Base-by-base conservation (phyloP, 2,888 invertebrate species). In the Drosophila macrothrix region DNA sequence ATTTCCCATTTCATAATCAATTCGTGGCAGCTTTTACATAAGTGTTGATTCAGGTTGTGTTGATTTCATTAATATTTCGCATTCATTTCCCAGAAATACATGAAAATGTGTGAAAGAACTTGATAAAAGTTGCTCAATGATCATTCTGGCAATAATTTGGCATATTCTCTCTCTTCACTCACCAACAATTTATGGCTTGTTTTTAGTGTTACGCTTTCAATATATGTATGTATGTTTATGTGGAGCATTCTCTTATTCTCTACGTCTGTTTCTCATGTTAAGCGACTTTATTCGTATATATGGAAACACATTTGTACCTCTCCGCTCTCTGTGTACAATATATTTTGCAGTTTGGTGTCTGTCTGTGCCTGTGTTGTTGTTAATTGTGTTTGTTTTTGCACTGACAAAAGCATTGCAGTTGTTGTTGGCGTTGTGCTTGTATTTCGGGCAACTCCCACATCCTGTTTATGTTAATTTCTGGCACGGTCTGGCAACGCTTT, bases 401-500 rank as follows among this genome's bases (percentile, higher is more conserved):
- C 66, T 43, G 67, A 50, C 54, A 63, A 64, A 55, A 56, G 50
- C 54, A 54, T 75, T 63, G 62, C 58, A 64, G 55, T 78, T 78
- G 74, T 78, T 82, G 70, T 25, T 25, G 46, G 14, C 22, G 22
- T 1, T 46, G 14, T 46, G 46, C 46, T 46, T 46, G 46, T 46
- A 46, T 25, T 33, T 67, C 28, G 41, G 67, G 85, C 77, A 78
- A 88, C 90, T 82, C 90, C 90, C 88, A 90, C 88, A 86, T 90
- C 90, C 90, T 90, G 90, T 90, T 90, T 88, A 90, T 90, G 90
- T 77, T 83, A 90, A 90, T 90, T 82, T 78, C 74, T 80, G 64
- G 73, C 56, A 73, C 69, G 83, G 69, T 82, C 84, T 82, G 83
- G 83, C 83, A 83, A 83, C 75, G 79, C 76, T 78, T 74, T 74